Percentiles rank a stretch among this genome's conserved stretches.
These are phyloP conservation scores for Chroicocephalus ridibundus DNA, from an alignment of 2,113 vertebrate species.

Conservation along the genomic window DNA sequence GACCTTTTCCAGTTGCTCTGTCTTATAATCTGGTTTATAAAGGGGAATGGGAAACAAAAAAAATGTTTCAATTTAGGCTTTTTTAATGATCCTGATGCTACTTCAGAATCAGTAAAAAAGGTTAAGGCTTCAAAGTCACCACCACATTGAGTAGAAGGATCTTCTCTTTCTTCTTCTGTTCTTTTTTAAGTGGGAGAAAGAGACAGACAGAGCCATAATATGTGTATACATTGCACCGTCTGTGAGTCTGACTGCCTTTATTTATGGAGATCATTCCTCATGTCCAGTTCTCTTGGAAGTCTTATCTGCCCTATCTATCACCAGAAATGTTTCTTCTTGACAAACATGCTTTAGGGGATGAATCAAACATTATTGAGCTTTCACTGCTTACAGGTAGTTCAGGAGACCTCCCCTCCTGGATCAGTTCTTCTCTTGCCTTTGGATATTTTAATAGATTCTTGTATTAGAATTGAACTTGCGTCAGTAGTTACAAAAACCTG, in stretches of 20 bases:
- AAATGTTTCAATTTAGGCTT: background rate
- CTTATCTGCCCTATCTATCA: background rate
- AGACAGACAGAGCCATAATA: background rate
- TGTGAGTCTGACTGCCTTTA: background rate
- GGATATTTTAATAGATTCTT: background rate
- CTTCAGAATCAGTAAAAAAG: background rate
- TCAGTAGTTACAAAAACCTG: background rate
- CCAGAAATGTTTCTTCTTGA: background rate
- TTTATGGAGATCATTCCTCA: background rate
- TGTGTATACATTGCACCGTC: background rate
- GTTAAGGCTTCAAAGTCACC: background rate
- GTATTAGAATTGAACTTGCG: background rate
- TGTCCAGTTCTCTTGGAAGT: background rate
- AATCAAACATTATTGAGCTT: slow-evolving; percentile 6
- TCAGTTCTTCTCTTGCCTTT: background rate
- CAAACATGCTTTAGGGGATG: background rate
- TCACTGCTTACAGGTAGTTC: background rate
- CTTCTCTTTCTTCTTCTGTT: background rate
- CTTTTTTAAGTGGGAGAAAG: background rate
- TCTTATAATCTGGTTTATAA: background rate
- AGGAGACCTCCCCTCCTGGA: background rate
- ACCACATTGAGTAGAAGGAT: background rate
- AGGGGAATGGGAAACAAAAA: background rate
- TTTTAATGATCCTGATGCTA: background rate
- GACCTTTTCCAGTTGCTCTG: background rate